These are phyloP conservation scores for Oryzias dopingdopingensis DNA, from an alignment of 2,797 vertebrate species.

Conservation along the genomic window DNA sequence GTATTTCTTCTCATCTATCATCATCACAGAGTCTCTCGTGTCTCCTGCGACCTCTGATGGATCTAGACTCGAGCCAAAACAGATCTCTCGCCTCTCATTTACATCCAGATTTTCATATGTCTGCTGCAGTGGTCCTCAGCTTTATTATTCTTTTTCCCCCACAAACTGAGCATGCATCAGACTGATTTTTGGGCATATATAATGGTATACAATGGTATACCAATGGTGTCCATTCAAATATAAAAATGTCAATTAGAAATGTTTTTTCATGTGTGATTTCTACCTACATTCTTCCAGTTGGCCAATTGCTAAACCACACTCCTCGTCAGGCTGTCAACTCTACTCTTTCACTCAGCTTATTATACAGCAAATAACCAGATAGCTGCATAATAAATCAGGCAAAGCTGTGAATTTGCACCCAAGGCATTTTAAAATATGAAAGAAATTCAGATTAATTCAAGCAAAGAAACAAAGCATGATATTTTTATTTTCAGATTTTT, in stretches of 20 bases:
- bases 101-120: conserved; percentile 31
- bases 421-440: too few species aligned
- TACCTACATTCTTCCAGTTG: too few species aligned
- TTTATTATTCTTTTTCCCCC: conserved; percentile 26
- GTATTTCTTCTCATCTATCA: conserved; percentile 51
- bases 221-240: conserved; percentile 25
- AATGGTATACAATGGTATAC: conserved; percentile 8
- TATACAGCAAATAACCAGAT: too few species aligned
- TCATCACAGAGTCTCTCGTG: conserved; percentile 28
- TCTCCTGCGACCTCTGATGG: conserved; percentile 42
- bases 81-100: conserved; percentile 43
- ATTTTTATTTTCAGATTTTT: too few species aligned
- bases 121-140: conserved; percentile 33
- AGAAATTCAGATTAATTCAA: too few species aligned
- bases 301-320: too few species aligned
- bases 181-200: not conserved
- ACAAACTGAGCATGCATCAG: conserved; percentile 23
- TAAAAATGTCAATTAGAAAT: conserved; percentile 12
- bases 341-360: too few species aligned
- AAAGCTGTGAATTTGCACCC: too few species aligned
- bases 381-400: too few species aligned
- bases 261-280: not conserved
- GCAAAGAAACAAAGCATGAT: too few species aligned
- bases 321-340: too few species aligned
- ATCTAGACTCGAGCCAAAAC: conserved; percentile 37